These are phyloP conservation scores for Casuarius casuarius DNA, from an alignment of 2,113 vertebrate species.

Conservation along the genomic window DNA sequence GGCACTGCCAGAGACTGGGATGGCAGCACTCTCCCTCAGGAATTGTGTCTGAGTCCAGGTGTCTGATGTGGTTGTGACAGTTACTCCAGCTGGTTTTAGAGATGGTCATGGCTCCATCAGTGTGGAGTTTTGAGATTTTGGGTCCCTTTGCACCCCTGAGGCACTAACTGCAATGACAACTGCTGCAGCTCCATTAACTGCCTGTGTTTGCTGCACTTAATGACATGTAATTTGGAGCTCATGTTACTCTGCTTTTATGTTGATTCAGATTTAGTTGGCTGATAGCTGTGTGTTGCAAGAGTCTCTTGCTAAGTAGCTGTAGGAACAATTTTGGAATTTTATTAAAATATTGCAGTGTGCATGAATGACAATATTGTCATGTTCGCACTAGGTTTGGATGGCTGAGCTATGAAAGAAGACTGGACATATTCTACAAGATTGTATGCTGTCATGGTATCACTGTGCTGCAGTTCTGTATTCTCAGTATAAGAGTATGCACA, in stretches of 20 bases:
- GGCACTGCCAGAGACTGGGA: not conserved
- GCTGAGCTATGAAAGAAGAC: not conserved
- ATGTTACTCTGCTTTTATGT: not conserved
- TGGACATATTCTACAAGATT: not conserved
- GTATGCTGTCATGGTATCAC: fast-evolving
- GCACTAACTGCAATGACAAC: not conserved
- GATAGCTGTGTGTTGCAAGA: not conserved
- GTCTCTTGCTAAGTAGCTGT: not conserved
- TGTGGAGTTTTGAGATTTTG: not conserved
- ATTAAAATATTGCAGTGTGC: not conserved
- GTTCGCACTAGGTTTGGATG: not conserved
- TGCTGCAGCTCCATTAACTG: not conserved
- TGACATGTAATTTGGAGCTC: not conserved
- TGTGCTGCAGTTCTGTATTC: not conserved
- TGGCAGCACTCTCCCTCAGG: not conserved
- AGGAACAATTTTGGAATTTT: not conserved
- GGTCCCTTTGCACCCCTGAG: not conserved
- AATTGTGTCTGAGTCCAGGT: not conserved
- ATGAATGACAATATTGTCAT: not conserved
- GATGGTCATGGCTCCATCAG: not conserved
- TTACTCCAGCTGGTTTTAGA: not conserved
- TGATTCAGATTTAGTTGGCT: not conserved
- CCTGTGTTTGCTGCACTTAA: not conserved
- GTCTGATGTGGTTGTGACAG: not conserved
- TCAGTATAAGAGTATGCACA: not conserved